A percentile compares a stretch with the other conserved stretches of the same genome.
These are phyloP conservation scores for Ganaspis brasiliensis DNA, from an alignment of 2,888 invertebrate species.

Conservation along the genomic window DNA sequence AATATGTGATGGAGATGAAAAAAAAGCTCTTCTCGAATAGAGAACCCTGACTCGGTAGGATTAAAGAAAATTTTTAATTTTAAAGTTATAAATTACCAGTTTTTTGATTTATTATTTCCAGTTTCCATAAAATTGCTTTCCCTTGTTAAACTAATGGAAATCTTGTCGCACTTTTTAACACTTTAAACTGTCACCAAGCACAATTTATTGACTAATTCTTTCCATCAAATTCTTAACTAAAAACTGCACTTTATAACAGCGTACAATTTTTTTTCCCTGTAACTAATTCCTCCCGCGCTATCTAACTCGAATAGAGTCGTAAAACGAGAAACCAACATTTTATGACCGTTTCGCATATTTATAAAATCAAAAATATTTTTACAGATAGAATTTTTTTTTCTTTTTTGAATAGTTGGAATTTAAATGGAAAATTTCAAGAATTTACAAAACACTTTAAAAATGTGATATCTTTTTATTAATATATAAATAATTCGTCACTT, in stretches of 20 bases:
- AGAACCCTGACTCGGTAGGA: no score
- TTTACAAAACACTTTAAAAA: not conserved
- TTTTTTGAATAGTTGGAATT: not conserved
- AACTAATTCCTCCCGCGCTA: not conserved
- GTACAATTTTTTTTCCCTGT: not conserved
- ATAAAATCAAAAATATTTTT: not conserved
- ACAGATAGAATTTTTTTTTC: no score
- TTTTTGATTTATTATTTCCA: slow-evolving; percentile 4
- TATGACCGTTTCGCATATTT: slow-evolving; percentile 4
- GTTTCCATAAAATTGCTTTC: slow-evolving; percentile 6
- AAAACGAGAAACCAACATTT: slow-evolving; percentile 21
- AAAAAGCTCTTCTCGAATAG: no score
- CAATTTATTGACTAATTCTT: slow-evolving; percentile 20
- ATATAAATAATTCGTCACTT: no score
- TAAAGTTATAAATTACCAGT: not conserved
- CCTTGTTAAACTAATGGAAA: not conserved
- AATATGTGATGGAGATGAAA: no score
- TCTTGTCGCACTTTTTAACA: slow-evolving; percentile 1
- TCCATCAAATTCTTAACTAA: not conserved
- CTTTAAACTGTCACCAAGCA: slow-evolving; percentile 34
- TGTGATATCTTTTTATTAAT: no score
- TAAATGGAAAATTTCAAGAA: not conserved
- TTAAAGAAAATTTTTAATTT: no score
- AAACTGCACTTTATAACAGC: slow-evolving; percentile 20
- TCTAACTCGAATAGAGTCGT: not conserved